Evolutionary conservation across 1,140 invertebrate species (phyloP).

Genomic region (Phymastichus coffea): DNA sequence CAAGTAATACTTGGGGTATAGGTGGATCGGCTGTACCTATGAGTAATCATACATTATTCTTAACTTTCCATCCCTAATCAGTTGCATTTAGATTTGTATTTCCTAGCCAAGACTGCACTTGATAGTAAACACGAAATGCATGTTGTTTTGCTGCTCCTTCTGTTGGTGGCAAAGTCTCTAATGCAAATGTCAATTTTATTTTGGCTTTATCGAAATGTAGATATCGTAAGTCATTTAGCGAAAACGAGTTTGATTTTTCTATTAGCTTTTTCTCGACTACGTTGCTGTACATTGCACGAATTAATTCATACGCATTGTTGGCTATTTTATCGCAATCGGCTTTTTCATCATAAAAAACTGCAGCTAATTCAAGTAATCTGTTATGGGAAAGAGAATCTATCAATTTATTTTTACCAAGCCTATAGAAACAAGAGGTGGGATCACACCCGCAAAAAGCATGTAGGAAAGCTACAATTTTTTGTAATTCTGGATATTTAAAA

Average conservation of each 20-base stretch:
- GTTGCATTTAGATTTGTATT: background rate
- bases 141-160: background rate
- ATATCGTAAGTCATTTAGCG: background rate
- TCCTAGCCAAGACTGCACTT: background rate
- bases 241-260: background rate
- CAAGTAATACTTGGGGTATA: too few relatives aligned
- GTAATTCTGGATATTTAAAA: constrained; percentile 14
- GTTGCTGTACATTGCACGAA: background rate
- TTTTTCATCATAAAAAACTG: constrained; percentile 1
- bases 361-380: background rate
- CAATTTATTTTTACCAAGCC: constrained; percentile 15
- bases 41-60: too few relatives aligned
- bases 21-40: too few relatives aligned
- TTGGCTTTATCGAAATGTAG: background rate
- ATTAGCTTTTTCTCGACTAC: constrained; percentile 1
- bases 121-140: background rate
- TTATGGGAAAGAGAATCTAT: background rate
- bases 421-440: background rate
- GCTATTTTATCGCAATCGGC: background rate
- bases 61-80: background rate
- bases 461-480: constrained; percentile 17
- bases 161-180: background rate
- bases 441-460: constrained; percentile 6
- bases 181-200: background rate
- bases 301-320: constrained; percentile 3